phyloP scores from a whole-genome alignment of 2,888 invertebrate species.

The Macrosiphum euphorbiae region DNA sequence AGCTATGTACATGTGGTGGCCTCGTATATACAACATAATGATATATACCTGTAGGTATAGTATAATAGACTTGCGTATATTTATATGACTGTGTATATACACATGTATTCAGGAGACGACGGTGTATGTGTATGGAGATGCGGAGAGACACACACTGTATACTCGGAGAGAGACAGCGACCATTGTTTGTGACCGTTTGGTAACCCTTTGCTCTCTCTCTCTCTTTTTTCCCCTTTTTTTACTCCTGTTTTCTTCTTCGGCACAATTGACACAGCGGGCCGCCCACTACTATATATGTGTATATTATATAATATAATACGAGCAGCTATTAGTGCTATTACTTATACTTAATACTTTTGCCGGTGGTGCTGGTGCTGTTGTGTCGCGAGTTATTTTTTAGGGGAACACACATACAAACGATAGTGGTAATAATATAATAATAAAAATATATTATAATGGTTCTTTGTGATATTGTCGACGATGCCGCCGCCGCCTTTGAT shows the following conservation, averaged over 20 bases:
- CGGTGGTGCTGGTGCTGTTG: not conserved
- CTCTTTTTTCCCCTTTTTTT: not conserved
- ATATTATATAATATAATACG: not conserved
- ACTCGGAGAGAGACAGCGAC: not conserved
- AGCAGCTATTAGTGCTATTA: not conserved
- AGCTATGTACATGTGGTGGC: not conserved
- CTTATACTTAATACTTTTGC: not conserved
- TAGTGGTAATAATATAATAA: slow-evolving; percentile 6
- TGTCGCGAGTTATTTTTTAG: slow-evolving; percentile 12
- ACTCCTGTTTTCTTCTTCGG: not conserved
- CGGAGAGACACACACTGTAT: not conserved
- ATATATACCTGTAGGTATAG: not conserved
- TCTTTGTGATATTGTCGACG: slow-evolving; percentile 36
- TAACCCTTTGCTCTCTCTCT: not conserved
- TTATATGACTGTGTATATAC: not conserved
- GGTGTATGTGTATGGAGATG: not conserved
- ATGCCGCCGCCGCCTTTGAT: slow-evolving; percentile 3
- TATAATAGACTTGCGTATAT: not conserved
- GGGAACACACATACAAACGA: not conserved
- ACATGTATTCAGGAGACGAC: not conserved
- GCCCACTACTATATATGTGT: not conserved
- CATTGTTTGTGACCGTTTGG: not conserved
- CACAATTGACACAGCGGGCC: not conserved
- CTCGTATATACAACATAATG: not conserved
- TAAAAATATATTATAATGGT: not conserved